Evolutionary conservation across 2,113 vertebrate species (phyloP), one percentile per base, ranked within the genome.

Genomic region (Malurus cyaneus): DNA sequence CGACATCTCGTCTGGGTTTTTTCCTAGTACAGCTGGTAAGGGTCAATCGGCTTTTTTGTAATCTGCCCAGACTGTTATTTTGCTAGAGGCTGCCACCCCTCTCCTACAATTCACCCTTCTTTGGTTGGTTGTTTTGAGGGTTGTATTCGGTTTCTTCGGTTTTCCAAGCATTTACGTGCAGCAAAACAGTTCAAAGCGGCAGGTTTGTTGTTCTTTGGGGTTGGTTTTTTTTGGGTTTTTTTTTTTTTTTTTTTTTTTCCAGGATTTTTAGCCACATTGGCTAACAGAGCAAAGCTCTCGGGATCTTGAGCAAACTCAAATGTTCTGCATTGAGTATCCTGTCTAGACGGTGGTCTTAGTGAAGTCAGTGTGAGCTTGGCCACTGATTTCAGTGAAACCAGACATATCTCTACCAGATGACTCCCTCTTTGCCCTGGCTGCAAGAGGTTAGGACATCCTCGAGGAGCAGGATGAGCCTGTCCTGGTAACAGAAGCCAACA

Each of bases 261-360:
- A 56, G 69, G 84, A 73, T 92, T 96, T 96, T 97, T 96, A 96
- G 97, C 93, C 96, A 96, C 93, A 97, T 97, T 97, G 97, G 96
- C 95, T 96, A 96, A 95, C 1, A 19, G 86, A 96, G 46, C 71
- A 92, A 93, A 95, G 89, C 80, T 96, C 94, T 80, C 1, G 42
- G 52, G 92, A 77, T 86, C 46, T 23, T 6, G 79, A 95, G 73
- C 69, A 91, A 91, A 41, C 71, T 80, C 76, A 47, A 47, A 57
- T 64, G 65, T 29, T 96, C 67, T 92, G 82, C 79, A 44, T 56
- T 88, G 64, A 89, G 92, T 46, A 96, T 74, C 85, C 80, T 74
- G 82, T 96, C 92, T 80, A 90, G 92, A 96, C 80, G 1, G 74
- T 90, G 94, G 95, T 96, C 86, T 96, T 83, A 84, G 65, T 88